Conservation (phyloP, 23 tunicate species). For the Trididemnum clinides region DNA sequence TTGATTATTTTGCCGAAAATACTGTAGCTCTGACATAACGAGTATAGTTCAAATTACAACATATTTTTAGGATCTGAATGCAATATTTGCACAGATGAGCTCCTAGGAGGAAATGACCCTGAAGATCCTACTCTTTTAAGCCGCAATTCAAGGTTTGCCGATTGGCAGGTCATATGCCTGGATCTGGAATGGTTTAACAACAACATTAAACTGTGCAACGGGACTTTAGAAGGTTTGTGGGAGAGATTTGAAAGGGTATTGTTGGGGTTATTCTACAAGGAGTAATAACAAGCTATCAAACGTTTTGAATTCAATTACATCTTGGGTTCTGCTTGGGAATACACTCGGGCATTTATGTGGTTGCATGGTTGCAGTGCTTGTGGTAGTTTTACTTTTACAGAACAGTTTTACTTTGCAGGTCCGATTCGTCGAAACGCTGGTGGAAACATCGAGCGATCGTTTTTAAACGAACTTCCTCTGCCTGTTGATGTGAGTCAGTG, state of each 20-base stretch:
- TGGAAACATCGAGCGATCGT: constrained; percentile 72
- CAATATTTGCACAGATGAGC: constrained; percentile 72
- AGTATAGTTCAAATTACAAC: too few relatives aligned
- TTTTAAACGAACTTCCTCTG: constrained; percentile 54
- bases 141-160: constrained; percentile 67
- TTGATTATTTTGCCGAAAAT: too few relatives aligned
- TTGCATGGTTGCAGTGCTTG: too few relatives aligned
- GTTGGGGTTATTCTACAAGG: too few relatives aligned
- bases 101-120: constrained; percentile 67
- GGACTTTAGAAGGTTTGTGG: constrained; percentile 71
- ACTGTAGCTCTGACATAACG: too few relatives aligned
- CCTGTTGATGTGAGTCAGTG: constrained; percentile 63
- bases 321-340: too few relatives aligned
- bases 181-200: constrained; percentile 84
- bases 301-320: too few relatives aligned
- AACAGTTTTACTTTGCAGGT: constrained; percentile 40
- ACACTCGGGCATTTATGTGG: too few relatives aligned
- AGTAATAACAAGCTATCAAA: too few relatives aligned
- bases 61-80: constrained; percentile 59
- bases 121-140: constrained; percentile 43
- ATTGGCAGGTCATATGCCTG: constrained; percentile 80
- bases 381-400: too few relatives aligned
- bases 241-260: constrained; percentile 63
- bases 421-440: constrained; percentile 80
- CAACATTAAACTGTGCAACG: constrained; percentile 87